Conservation (phyloP, 2,888 invertebrate species). For the Hirtodrosophila histrioides region DNA sequence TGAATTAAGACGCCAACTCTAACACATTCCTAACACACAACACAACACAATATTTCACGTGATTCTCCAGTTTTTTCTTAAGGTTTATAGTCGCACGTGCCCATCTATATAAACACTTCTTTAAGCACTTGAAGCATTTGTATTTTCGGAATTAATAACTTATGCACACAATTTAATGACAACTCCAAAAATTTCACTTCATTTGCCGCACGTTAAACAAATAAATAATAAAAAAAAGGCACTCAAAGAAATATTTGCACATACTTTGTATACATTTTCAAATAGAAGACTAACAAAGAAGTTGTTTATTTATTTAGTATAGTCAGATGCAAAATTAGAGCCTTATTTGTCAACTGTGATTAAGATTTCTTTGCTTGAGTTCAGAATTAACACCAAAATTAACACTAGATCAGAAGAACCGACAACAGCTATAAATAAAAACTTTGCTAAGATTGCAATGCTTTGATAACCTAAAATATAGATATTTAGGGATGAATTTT, state of each 20-base stretch:
- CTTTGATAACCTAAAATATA: too few relatives aligned
- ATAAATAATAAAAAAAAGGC: slow-evolving; percentile 15
- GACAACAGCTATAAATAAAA: too few relatives aligned
- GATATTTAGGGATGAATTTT: too few relatives aligned
- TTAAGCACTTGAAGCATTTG: neutral
- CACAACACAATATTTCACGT: neutral
- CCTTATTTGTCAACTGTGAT: neutral
- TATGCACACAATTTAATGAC: slow-evolving; percentile 28
- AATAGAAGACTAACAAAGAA: slow-evolving; percentile 9
- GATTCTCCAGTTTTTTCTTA: neutral
- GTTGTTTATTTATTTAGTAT: neutral
- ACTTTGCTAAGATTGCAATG: too few relatives aligned
- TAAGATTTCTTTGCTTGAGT: neutral
- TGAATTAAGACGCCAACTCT: slow-evolving; percentile 25
- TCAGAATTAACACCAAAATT: too few relatives aligned
- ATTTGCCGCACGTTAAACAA: slow-evolving; percentile 12
- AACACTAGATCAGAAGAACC: too few relatives aligned
- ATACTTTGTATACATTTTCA: slow-evolving; percentile 10
- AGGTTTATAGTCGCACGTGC: too few relatives aligned
- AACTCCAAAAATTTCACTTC: slow-evolving; percentile 36
- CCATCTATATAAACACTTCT: slow-evolving; percentile 17
- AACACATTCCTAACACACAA: neutral
- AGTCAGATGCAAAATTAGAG: neutral
- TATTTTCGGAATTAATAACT: slow-evolving; percentile 10
- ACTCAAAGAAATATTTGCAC: slow-evolving; percentile 21